Evolutionary conservation across 2,113 vertebrate species (phyloP).

Genomic region (Dermatemys mawii): DNA sequence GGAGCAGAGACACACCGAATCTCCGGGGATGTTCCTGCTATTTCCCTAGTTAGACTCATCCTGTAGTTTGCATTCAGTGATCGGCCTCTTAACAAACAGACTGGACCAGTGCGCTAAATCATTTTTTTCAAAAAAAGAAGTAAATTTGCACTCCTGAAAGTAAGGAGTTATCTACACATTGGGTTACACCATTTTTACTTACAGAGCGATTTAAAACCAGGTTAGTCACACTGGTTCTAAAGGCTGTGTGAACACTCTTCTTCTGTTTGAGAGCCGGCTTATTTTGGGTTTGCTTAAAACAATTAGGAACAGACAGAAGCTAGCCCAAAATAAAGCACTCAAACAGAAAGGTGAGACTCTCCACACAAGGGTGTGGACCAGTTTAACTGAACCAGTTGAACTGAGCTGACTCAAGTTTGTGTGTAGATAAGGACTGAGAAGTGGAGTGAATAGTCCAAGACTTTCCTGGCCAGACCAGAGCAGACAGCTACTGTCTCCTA

Average conservation of each 20-base stretch:
- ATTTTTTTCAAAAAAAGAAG: not conserved
- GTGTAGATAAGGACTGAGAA: not conserved
- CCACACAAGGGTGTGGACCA: not conserved
- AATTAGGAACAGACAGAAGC: not conserved
- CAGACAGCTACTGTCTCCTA: rapidly evolving
- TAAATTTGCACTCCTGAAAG: not conserved
- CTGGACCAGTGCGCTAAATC: not conserved
- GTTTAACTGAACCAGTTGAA: not conserved
- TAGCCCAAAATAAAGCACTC: not conserved
- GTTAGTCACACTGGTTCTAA: not conserved
- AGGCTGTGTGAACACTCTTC: rapidly evolving
- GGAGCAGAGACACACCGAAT: not conserved
- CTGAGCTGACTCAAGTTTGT: not conserved
- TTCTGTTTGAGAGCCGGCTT: rapidly evolving
- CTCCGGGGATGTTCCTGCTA: not conserved
- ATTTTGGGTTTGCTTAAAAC: not conserved
- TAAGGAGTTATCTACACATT: not conserved
- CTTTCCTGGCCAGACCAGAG: rapidly evolving
- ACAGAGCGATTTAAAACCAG: not conserved
- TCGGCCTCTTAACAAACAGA: not conserved
- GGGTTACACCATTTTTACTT: not conserved
- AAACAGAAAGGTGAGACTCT: not conserved
- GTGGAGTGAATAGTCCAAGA: not conserved
- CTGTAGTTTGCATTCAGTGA: not conserved
- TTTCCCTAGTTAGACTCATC: not conserved